Percentiles rank a stretch among this genome's conserved stretches.
Evolutionary conservation across 2,888 invertebrate genomes (phyloP).

Genomic region (Boloria selene): DNA sequence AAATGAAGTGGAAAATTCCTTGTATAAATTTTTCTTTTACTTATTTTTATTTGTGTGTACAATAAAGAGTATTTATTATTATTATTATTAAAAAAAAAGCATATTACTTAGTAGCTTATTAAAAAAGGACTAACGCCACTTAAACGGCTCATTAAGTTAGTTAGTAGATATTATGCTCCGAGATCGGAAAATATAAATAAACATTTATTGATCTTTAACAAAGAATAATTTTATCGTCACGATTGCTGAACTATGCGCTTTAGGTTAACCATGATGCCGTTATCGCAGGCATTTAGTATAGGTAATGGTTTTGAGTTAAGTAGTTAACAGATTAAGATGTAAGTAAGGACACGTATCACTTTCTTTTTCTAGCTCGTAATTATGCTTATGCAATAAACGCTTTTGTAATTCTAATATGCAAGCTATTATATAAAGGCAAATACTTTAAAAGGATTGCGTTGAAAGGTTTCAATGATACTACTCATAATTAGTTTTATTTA

Average conservation of each 20-base stretch:
- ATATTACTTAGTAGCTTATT: too few relatives aligned
- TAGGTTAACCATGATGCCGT: slow-evolving; percentile 19
- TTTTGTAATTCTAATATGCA: slow-evolving; percentile 9
- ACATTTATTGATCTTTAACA: slow-evolving; percentile 23
- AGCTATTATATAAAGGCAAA: slow-evolving; percentile 13
- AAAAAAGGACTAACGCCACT: too few relatives aligned
- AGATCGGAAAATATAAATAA: slow-evolving; percentile 22
- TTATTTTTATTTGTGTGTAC: too few relatives aligned
- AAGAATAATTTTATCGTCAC: slow-evolving; percentile 23
- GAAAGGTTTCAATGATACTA: slow-evolving; percentile 55
- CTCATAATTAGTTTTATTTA: background rate
- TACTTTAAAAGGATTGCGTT: slow-evolving; percentile 61
- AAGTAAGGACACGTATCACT: background rate
- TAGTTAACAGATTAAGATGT: background rate
- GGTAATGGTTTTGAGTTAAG: background rate
- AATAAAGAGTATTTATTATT: too few relatives aligned
- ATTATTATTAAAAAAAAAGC: too few relatives aligned
- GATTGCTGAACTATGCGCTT: slow-evolving; percentile 18
- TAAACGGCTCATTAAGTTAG: too few relatives aligned
- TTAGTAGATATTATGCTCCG: slow-evolving; percentile 12
- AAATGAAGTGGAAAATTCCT: too few relatives aligned
- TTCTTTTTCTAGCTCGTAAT: background rate
- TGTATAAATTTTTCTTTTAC: too few relatives aligned
- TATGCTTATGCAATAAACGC: background rate
- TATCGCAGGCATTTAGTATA: slow-evolving; percentile 9